These are phyloP conservation scores for Epirrhoe alternata DNA, from an alignment of 2,888 invertebrate species.

Conservation along the genomic window DNA sequence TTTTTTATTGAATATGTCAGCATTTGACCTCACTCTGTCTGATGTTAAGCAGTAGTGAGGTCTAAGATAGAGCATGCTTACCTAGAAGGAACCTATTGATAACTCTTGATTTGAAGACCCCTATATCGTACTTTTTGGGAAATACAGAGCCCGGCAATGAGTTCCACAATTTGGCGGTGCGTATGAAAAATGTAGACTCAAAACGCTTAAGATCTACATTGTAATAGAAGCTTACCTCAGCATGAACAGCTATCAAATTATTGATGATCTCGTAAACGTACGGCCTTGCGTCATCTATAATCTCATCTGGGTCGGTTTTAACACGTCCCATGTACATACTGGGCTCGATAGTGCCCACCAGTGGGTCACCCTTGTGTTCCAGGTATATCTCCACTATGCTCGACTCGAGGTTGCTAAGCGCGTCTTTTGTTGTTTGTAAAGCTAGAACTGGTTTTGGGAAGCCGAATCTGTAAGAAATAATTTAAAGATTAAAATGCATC, in stretches of 20 bases:
- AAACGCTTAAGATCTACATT: too few species aligned
- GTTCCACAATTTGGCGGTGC: too few species aligned
- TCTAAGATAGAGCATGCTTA: too few species aligned
- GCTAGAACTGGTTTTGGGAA: slow-evolving; percentile 91
- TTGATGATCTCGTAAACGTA: slow-evolving; percentile 96
- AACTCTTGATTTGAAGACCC: too few species aligned
- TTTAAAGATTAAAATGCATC: too few species aligned
- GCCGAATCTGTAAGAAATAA: slow-evolving; percentile 77
- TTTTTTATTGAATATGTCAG: too few species aligned
- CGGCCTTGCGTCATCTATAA: slow-evolving; percentile 91
- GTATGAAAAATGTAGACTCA: too few species aligned
- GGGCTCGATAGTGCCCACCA: slow-evolving; percentile 98
- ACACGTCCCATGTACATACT: slow-evolving; percentile 97
- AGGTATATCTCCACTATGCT: slow-evolving; percentile 91
- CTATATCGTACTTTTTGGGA: too few species aligned
- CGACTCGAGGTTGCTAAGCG: slow-evolving; percentile 85
- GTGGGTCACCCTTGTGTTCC: slow-evolving; percentile 96
- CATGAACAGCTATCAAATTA: slow-evolving; percentile 91
- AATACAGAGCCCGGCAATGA: too few species aligned
- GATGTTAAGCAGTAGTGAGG: too few species aligned
- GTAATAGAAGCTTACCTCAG: slow-evolving; percentile 86
- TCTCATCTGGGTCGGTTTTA: slow-evolving; percentile 92
- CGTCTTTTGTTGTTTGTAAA: slow-evolving; percentile 88
- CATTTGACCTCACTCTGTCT: too few species aligned
- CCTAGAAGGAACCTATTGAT: too few species aligned